A percentile compares a stretch with the other conserved stretches of the same genome.
Evolutionary conservation across 1,140 invertebrate genomes (phyloP).

Genomic region (Drosophila seguyi): DNA sequence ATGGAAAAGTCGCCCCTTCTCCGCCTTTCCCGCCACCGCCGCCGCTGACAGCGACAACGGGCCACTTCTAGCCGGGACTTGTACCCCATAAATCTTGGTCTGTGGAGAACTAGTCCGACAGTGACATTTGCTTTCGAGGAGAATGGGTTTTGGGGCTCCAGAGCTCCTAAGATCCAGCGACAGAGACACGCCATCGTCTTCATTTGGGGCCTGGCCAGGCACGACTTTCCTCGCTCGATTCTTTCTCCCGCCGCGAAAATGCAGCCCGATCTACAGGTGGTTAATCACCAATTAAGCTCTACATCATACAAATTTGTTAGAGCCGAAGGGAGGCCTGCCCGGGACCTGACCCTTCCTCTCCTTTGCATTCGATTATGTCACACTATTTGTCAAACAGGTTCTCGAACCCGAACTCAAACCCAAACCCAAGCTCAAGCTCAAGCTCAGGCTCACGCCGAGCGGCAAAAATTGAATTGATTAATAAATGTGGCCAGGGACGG

Average conservation of each 20-base stretch:
- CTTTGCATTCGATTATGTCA: constrained; percentile 63
- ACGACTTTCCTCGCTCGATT: constrained; percentile 53
- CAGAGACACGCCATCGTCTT: constrained; percentile 65
- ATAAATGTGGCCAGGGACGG: constrained; percentile 54
- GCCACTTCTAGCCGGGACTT: constrained; percentile 37
- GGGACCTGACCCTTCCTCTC: constrained; percentile 43
- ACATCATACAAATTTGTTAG: constrained; percentile 83
- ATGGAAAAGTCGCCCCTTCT: constrained; percentile 58
- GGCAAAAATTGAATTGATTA: constrained; percentile 78
- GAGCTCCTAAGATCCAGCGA: constrained; percentile 3
- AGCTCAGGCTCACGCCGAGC: constrained; percentile 64
- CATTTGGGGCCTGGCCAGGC: constrained; percentile 62
- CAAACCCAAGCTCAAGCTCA: constrained; percentile 14
- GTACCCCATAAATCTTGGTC: constrained; percentile 76
- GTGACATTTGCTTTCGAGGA: constrained; percentile 42
- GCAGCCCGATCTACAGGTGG: constrained; percentile 80
- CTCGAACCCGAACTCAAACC: background rate
- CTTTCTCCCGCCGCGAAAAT: constrained; percentile 46
- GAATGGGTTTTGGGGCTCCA: constrained; percentile 36
- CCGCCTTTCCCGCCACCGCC: background rate
- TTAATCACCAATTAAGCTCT: constrained; percentile 84
- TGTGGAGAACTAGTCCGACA: constrained; percentile 50
- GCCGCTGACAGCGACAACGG: constrained; percentile 52
- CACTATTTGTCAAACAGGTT: constrained; percentile 77
- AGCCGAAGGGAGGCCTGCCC: constrained; percentile 24